Evolutionary conservation across 2,888 invertebrate species (phyloP), one percentile per base, ranked within the genome.

Genomic region (Carpatolechia fugitivella): DNA sequence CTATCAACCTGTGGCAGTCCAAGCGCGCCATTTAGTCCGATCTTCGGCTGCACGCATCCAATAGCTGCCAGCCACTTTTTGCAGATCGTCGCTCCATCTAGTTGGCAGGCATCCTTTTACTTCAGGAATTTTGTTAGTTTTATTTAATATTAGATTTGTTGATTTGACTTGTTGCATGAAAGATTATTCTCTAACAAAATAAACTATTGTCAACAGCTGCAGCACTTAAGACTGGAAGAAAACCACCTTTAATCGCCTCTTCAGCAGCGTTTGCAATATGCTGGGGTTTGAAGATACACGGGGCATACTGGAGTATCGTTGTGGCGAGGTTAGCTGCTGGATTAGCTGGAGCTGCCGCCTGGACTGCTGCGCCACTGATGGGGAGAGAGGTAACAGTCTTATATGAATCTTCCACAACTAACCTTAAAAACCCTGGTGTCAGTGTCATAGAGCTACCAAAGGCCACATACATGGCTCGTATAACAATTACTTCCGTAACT

Each of bases 221-320:
- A 33, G 51, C 51, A 13, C 38, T 51, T 13, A 20, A 20, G 14
- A 13, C 18, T 14, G 51, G 51, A 1, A 13, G 51, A 10, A 24
- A 38, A 8, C 51, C 51, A 13, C 40, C 82, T 0, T 70, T 83
- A 44, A 63, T 83, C 11, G 73, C 66, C 36, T 78, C 80, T 1
- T 82, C 82, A 0, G 64, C 64, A 0, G 69, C 74, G 3, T 84
- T 84, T 36, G 47, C 72, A 83, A 61, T 74, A 54, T 82, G 85
- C 68, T 85, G 85, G 85, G 60, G 78, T 56, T 66, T 85, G 66
- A 84, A 81, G 72, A 66, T 85, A 61, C 63, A 54, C 29, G 79
- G 78, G 29, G 77, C 73, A 33, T 70, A 71, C 1, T 80, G 80
- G 81, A 74, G 78, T 66, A 59, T 82, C 63, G 64, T 74, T 56